phyloP scores from a whole-genome alignment of 2,888 invertebrate genomes.

The Monochamus alternatus region DNA sequence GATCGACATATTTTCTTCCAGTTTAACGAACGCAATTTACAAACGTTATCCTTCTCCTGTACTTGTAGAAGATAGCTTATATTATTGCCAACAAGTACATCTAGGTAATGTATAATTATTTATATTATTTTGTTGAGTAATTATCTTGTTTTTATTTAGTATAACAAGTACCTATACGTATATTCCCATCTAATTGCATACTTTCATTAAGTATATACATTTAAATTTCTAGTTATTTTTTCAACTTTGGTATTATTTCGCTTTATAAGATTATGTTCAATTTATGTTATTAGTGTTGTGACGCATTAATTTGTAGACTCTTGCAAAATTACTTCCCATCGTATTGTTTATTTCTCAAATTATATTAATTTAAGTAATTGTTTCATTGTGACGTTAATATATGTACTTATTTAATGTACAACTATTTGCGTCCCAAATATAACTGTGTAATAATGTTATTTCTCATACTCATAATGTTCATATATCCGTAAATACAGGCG shows the following conservation, averaged over 20 bases:
- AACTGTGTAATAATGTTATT: not conserved
- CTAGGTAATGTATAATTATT: constrained; percentile 54
- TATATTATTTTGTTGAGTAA: constrained; percentile 53
- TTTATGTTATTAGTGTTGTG: constrained; percentile 48
- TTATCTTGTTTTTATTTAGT: constrained; percentile 57
- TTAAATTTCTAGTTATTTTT: constrained; percentile 57
- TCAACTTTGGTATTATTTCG: constrained; percentile 49
- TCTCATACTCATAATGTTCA: not conserved
- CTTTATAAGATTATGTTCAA: constrained; percentile 49
- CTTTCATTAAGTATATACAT: constrained; percentile 59
- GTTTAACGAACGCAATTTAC: constrained; percentile 33
- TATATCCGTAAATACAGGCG: not conserved
- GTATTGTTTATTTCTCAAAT: constrained; percentile 48
- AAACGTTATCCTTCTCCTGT: constrained; percentile 30
- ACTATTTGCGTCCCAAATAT: constrained; percentile 5
- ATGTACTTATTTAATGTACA: constrained; percentile 16
- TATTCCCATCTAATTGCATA: constrained; percentile 59
- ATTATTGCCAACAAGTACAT: constrained; percentile 45
- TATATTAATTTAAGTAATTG: constrained; percentile 49
- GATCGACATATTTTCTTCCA: constrained; percentile 31
- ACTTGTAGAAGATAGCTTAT: constrained; percentile 36
- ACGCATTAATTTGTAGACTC: constrained; percentile 44
- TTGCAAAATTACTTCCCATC: constrained; percentile 49
- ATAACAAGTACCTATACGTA: constrained; percentile 50
- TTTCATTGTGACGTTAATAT: constrained; percentile 33